Base-by-base conservation (phyloP, 1,140 invertebrate genomes). In the Lepidostoma basale region DNA sequence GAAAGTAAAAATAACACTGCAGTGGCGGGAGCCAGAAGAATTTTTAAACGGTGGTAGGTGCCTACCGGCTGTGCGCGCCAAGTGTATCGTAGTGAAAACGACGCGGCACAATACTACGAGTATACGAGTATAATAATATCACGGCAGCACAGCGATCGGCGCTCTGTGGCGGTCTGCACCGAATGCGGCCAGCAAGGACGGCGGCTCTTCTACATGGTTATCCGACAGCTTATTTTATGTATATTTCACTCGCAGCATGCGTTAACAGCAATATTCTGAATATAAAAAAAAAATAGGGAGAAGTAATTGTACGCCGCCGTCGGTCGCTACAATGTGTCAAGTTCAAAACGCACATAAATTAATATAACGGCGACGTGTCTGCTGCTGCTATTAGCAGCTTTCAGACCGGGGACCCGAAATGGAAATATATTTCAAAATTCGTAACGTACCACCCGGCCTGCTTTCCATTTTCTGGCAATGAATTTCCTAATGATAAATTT, bases 1-100 rank as follows among this genome's bases (percentile, higher is more conserved):
- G 42, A 64, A 64, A 47, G 47, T 45, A 64, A 52, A 64, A 64
- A 64, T 62, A 47, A 36, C 62, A 49, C 44, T 30, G 60, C 12
- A 18, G 40, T 25, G 10, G 28, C 60, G 22, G 16, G 28, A 62
- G 28, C 12, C 39, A 26, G 25, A 10, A 26, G 20, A 23, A 47
- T 9, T 47, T 23, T 52, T 30, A 12, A 52, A 54, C 20, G 49
- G 25, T 54, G 23, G 18, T 28, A 25, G 12, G 9, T n/a, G 30
- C 9, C 54, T 22, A 33, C 6, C 16, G 16, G 16, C 16, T 5
- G 12, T 20, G 54, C n/a, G 20, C 14, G 54, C 33, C 54, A 25
- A 40, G 40, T 59, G 54, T 23, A 54, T 54, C 26, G 49, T 8
- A 54, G 25, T 36, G n/a, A 23, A 45, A 3, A 20, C 18, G 18